Evolutionary conservation across 2,888 invertebrate species (phyloP), one percentile per base, ranked within the genome.

Genomic region (Thecocarcelia acutangulata): DNA sequence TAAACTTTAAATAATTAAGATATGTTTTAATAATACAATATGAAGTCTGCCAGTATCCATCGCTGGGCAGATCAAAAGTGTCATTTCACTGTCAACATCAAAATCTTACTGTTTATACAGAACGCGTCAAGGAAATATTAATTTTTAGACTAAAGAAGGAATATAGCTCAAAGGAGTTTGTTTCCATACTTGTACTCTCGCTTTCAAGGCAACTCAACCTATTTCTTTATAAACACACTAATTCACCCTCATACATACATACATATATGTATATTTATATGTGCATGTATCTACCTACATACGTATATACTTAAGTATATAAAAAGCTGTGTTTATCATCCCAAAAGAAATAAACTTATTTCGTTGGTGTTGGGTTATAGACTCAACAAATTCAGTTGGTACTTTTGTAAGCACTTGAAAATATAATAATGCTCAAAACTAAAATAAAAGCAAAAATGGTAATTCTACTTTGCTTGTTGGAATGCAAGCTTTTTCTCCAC

Each of bases 121-220:
- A 81, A 54, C 70, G 50, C 61, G 79, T 78, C 42, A 74, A 77
- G 77, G 68, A 83, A 69, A 46, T 24, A 77, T 83, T 80, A 80
- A 75, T 52, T 46, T 76, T 54, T 50, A 59, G 77, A 54, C 61
- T 58, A 82, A 82, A 75, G 72, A 84, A 77, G 73, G 69, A 75
- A 72, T 74, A 74, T 74, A 75, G 74, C 76, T 78, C 80, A 63
- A 68, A 74, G 64, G 70, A 83, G 69, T 61, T 59, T 4, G 13
- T 9, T n/a, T 21, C 28, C 3, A 42, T 52, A n/a, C 19, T n/a
- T 33, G 3, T 64, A 6, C 52, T 54, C 72, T 59, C 19, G 19
- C n/a, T 44, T 33, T 33, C 33, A 33, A 9, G 9, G 33, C 33
- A 33, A 33, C 33, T 33, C 64, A 52, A 48, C 19, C 24, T 15